phyloP scores from a whole-genome alignment of 1,140 invertebrate species.

The Drosophila arizonae region DNA sequence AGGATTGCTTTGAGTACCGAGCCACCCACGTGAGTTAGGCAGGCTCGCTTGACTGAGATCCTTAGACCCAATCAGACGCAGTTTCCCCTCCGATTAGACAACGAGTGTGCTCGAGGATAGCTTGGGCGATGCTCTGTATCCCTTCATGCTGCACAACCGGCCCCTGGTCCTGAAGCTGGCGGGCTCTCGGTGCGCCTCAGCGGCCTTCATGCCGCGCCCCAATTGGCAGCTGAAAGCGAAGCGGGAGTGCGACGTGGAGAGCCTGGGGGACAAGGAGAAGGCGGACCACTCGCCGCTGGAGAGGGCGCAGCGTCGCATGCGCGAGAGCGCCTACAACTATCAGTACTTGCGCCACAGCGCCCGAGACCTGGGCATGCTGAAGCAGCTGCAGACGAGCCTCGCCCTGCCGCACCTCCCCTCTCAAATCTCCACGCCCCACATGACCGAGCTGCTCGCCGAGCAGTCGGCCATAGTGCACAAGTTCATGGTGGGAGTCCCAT shows the following conservation, averaged over 20 bases:
- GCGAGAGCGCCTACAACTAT: slow-evolving; percentile 47
- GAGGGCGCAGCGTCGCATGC: slow-evolving; percentile 27
- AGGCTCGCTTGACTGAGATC: not conserved
- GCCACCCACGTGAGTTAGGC: slow-evolving; percentile 21
- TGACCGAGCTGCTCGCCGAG: slow-evolving; percentile 30
- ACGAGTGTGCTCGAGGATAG: slow-evolving; percentile 32
- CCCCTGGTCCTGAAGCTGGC: not conserved
- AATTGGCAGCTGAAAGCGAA: slow-evolving; percentile 52
- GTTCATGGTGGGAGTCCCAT: slow-evolving; percentile 45
- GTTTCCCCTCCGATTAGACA: slow-evolving; percentile 11
- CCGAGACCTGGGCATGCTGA: slow-evolving; percentile 51
- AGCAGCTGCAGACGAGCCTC: slow-evolving; percentile 30
- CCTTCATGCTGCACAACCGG: slow-evolving; percentile 37
- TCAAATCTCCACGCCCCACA: slow-evolving; percentile 19
- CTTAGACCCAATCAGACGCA: not conserved
- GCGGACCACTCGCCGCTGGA: slow-evolving; percentile 37
- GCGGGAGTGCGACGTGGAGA: slow-evolving; percentile 64
- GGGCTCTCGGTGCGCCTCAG: not conserved
- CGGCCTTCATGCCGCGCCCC: slow-evolving; percentile 20
- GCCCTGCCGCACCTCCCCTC: slow-evolving; percentile 35
- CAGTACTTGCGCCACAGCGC: slow-evolving; percentile 56
- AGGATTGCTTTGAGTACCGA: slow-evolving; percentile 2
- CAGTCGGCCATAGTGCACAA: slow-evolving; percentile 45
- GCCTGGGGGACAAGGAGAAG: slow-evolving; percentile 37
- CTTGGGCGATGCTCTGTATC: slow-evolving; percentile 24